phyloP scores from a whole-genome alignment of 2,888 invertebrate genomes.

The Prosapia bicincta region DNA sequence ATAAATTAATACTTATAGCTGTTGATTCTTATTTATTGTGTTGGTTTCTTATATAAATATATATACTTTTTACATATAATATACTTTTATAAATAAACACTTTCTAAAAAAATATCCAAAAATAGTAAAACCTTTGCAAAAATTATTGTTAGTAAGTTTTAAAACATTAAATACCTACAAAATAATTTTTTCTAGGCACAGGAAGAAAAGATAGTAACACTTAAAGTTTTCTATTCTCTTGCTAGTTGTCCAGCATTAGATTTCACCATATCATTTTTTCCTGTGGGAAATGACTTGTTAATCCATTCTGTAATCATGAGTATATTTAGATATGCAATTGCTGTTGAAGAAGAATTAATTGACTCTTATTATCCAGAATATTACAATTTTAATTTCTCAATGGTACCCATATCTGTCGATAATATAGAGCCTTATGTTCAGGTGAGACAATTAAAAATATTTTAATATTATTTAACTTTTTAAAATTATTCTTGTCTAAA shows the following conservation, averaged over 20 bases:
- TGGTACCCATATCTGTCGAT: neutral
- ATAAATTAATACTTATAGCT: too few relatives aligned
- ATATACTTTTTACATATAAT: too few relatives aligned
- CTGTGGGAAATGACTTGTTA: neutral
- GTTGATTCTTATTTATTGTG: too few relatives aligned
- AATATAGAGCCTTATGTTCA: neutral
- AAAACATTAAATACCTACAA: too few relatives aligned
- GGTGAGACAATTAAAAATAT: too few relatives aligned
- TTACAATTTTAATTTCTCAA: neutral
- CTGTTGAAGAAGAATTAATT: neutral
- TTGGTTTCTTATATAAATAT: too few relatives aligned
- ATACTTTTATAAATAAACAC: too few relatives aligned
- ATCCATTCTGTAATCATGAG: neutral
- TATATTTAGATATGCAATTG: neutral
- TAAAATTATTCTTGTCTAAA: too few relatives aligned
- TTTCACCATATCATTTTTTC: neutral
- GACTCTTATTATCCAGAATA: neutral
- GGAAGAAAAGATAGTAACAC: neutral
- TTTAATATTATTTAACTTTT: too few relatives aligned
- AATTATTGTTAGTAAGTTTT: too few relatives aligned
- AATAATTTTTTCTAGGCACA: neutral
- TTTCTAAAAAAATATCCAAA: too few relatives aligned
- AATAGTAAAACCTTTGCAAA: too few relatives aligned
- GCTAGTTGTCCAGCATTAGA: neutral
- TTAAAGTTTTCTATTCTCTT: neutral